These are phyloP conservation scores for Rousettus madagascariensis DNA, from an alignment of 2,797 vertebrate genomes.

Conservation along the genomic window DNA sequence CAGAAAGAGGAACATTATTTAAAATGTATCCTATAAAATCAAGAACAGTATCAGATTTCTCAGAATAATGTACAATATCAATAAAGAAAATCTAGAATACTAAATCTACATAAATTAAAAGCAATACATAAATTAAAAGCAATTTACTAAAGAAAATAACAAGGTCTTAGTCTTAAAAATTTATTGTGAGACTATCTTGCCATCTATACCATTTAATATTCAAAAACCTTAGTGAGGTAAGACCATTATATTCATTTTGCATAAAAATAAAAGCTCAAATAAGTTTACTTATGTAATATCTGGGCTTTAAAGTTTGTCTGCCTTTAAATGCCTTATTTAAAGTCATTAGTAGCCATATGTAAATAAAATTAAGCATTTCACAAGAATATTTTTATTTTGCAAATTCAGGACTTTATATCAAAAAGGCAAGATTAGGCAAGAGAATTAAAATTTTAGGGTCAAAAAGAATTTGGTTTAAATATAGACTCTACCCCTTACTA, in stretches of 20 bases:
- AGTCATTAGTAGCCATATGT: not conserved
- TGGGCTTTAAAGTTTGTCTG: not conserved
- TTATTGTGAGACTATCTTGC: not conserved
- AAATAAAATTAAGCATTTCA: conserved; percentile 32
- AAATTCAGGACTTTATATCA: conserved; percentile 29
- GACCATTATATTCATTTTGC: conserved; percentile 25
- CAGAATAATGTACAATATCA: conserved; percentile 15
- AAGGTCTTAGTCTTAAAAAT: not conserved
- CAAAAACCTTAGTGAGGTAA: not conserved
- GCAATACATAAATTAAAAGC: conserved; percentile 26
- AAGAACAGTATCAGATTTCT: conserved; percentile 22
- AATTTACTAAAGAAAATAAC: conserved; percentile 8
- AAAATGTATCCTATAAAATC: not conserved
- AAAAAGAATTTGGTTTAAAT: conserved; percentile 29
- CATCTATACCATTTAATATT: not conserved
- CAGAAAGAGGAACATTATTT: conserved; percentile 7
- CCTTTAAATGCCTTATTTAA: conserved; percentile 13
- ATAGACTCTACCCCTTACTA: not conserved
- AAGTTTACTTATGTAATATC: not conserved
- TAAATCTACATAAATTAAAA: conserved; percentile 19
- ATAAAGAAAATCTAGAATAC: conserved; percentile 12
- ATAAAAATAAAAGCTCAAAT: conserved; percentile 6
- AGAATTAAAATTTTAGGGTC: not conserved
- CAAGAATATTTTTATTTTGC: conserved; percentile 48
- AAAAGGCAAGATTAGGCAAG: conserved; percentile 7